Percentiles rank a stretch among this genome's conserved stretches.
phyloP scores from a whole-genome alignment of 2,797 vertebrate species.

The Danio kyathit region DNA sequence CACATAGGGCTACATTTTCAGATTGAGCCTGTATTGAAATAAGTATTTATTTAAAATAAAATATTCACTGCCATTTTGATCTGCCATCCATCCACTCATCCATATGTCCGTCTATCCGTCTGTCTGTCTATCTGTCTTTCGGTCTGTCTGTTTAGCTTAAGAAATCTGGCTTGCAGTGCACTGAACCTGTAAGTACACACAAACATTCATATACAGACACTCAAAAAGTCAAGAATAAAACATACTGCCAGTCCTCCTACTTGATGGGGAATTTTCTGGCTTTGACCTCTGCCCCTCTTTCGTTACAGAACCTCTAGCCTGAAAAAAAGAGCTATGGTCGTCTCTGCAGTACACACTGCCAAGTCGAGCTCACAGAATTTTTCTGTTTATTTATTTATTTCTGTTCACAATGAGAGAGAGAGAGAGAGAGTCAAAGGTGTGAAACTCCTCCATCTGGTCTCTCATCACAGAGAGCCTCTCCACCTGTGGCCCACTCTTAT shows the following conservation, averaged over 20 bases:
- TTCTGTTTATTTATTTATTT: conserved; percentile 37
- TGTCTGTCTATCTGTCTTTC: neutral
- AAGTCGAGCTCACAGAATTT: conserved; percentile 39
- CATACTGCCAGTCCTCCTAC: conserved; percentile 50
- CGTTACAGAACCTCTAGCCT: conserved; percentile 28
- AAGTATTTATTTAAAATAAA: no score
- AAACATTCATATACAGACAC: conserved; percentile 6
- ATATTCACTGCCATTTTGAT: no score
- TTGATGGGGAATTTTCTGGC: conserved; percentile 38
- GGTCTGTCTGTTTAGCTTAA: neutral
- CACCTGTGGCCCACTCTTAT: conserved; percentile 54
- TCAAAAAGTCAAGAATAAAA: conserved; percentile 18
- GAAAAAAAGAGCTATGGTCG: neutral
- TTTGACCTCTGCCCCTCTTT: conserved; percentile 50
- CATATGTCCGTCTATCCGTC: no score
- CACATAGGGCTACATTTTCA: no score
- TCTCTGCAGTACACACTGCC: conserved; percentile 16
- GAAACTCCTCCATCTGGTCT: conserved; percentile 52
- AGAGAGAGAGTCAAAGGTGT: conserved; percentile 52
- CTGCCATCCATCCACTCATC: no score
- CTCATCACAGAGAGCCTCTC: conserved; percentile 37
- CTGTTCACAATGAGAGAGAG: conserved; percentile 20
- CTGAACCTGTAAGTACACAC: no score
- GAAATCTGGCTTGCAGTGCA: neutral
- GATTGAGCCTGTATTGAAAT: no score